Evolutionary conservation across 1,140 invertebrate genomes (phyloP), one percentile per base, ranked within the genome.

Genomic region (Cotesia typhae): DNA sequence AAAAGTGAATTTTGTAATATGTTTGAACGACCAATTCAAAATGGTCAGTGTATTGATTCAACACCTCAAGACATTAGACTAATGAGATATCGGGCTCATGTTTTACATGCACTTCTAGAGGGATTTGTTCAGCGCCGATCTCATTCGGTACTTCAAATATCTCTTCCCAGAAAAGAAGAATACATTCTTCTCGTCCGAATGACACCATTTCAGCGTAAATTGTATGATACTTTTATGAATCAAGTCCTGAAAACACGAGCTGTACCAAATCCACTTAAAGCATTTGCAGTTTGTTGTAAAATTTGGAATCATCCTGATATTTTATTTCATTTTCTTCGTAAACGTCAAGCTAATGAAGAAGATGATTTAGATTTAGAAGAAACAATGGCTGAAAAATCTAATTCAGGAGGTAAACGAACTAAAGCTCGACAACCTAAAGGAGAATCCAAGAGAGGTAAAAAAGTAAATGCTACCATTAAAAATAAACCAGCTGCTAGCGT

Each of bases 291-390:
- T 66, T 99, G 98, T 84, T 98, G 97, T 82, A 99, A 99, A 89
- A 99, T 99, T 76, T 99, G 98, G 97, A 99, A 99, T 84, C 98
- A 99, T 88, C 98, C 98, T 0, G 98, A 99, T 87, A 94, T 99
- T 63, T 84, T 99, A 38, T 97, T 96, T 81, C 93, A 97, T 83
- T 95, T 97, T 82, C 82, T 98, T 59, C 92, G 93, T 80, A 96
- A 97, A 82, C 90, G 93, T 69, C 91, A 92, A 77, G 90, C 90
- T 63, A 92, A 91, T 36, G 94, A 94, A 75, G 94, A 94, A 53
- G 91, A 95, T 77, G 97, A 98, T 88, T 90, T 98, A 75, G 96
- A 98, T 87, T 89, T 98, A 78, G 96, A 98, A 83, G 91, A 87
- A 67, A 86, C 86, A 2, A 87, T 87, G 10, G 82, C 75, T 1